Percentiles rank a stretch among this genome's conserved stretches.
phyloP scores from a whole-genome alignment of 2,113 vertebrate species.

The Excalfactoria chinensis region DNA sequence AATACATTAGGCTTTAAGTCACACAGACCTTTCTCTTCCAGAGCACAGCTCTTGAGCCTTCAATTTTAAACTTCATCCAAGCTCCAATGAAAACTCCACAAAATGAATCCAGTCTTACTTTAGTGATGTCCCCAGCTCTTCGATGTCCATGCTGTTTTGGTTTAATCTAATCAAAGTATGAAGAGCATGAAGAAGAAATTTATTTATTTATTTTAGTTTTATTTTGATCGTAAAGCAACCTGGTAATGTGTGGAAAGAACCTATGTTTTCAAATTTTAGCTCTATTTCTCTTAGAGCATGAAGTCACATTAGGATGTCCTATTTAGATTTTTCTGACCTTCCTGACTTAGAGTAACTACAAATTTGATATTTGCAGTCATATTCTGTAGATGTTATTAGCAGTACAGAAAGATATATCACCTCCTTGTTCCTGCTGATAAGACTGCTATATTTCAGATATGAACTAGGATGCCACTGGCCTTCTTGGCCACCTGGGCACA shows the following conservation, averaged over 20 bases:
- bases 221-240: background rate
- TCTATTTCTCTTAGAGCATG: background rate
- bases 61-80: background rate
- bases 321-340: background rate
- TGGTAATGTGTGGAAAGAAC: background rate
- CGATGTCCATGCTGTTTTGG: background rate
- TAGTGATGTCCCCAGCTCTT: background rate
- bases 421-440: no score
- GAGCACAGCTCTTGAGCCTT: background rate
- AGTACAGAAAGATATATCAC: no score
- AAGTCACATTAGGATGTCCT: background rate
- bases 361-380: background rate
- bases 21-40: background rate
- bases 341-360: background rate
- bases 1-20: background rate
- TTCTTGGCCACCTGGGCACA: no score
- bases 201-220: background rate
- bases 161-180: background rate
- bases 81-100: constrained; percentile 12
- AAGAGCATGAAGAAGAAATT: background rate
- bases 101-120: background rate
- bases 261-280: background rate
- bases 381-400: background rate
- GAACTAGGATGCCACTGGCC: no score
- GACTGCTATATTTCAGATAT: no score